These are phyloP conservation scores for Harpagifer antarcticus DNA, from an alignment of 2,797 vertebrate species.

Conservation along the genomic window DNA sequence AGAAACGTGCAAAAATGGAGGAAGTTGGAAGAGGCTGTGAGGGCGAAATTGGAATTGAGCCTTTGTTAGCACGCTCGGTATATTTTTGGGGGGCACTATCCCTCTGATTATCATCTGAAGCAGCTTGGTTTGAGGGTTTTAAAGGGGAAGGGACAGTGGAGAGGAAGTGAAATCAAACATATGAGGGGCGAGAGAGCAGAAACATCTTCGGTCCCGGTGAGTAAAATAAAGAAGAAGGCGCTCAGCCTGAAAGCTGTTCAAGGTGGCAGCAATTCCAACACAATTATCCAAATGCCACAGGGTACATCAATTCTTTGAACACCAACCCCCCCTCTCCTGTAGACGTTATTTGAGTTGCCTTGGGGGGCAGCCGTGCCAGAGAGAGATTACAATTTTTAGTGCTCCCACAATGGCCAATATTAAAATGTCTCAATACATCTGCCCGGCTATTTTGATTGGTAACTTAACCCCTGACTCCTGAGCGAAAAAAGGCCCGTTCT, in stretches of 20 bases:
- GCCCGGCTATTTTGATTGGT: slow-evolving; percentile 98
- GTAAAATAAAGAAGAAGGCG: slow-evolving; percentile 45
- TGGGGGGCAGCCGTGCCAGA: slow-evolving; percentile 94
- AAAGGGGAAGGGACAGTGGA: not conserved
- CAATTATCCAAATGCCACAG: slow-evolving; percentile 81
- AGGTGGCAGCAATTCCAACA: slow-evolving; percentile 78
- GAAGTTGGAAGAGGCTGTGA: too few species aligned
- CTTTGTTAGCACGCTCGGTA: slow-evolving; percentile 7
- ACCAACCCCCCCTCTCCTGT: slow-evolving; percentile 49
- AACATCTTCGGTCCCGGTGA: slow-evolving; percentile 37
- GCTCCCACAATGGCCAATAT: slow-evolving; percentile 98
- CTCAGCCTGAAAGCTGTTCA: slow-evolving; percentile 62
- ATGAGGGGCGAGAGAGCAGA: slow-evolving; percentile 7
- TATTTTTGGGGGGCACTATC: slow-evolving; percentile 7
- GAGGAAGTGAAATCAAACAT: slow-evolving; percentile 15
- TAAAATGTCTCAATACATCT: slow-evolving; percentile 99
- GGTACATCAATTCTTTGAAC: slow-evolving; percentile 77
- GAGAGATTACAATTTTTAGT: slow-evolving; percentile 96
- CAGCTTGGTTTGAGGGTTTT: slow-evolving; percentile 10
- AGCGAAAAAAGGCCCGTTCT: slow-evolving; percentile 90
- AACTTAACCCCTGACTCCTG: slow-evolving; percentile 99
- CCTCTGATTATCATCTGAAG: slow-evolving; percentile 28
- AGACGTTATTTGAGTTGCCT: slow-evolving; percentile 88
- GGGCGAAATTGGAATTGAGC: too few species aligned
- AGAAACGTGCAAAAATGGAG: too few species aligned